Evolutionary conservation across 2,113 vertebrate species (phyloP), one percentile per base, ranked within the genome.

Genomic region (Vidua macroura): DNA sequence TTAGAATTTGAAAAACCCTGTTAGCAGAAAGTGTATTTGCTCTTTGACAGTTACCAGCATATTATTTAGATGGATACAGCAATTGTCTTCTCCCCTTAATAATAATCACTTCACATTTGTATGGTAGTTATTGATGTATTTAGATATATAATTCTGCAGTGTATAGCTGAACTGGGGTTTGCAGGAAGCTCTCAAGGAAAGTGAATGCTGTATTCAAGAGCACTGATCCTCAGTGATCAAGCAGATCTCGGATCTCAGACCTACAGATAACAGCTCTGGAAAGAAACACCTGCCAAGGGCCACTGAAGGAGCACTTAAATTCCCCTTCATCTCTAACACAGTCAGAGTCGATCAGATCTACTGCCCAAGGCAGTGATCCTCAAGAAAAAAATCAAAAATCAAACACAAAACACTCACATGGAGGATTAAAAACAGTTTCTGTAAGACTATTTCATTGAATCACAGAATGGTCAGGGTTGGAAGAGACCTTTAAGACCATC

Each of bases 11-110:
- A 80, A 88, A 89, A 87, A 56, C 41, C 66, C 77, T 85, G 93
- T 85, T 93, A 89, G 78, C 43, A 89, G 83, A 44, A 86, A 89
- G 83, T 82, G 62, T 58, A 41, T 69, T 92, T 92, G 76, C 70
- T 79, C 82, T 91, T 93, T 93, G 96, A 76, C 92, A 92, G 67
- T 92, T 70, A 72, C 37, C 53, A 91, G 76, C 66, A 4, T 68
- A 81, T 90, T 90, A 92, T 94, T 95, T 90, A 85, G 94, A 95
- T 74, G 46, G 18, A 96, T 96, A 93, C 15, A 44, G 73, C 91
- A 93, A 76, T 92, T 93, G 93, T 63, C 33, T 63, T 92, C 81
- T 80, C 85, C 56, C 66, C 43, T 84, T 90, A 95, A 95, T 90
- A 91, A 92, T 56, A 92, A 88, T 35, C 72, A 74, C 69, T 88